Evolutionary conservation across 2,888 invertebrate species (phyloP).

Genomic region (Drosophila melanocephala): DNA sequence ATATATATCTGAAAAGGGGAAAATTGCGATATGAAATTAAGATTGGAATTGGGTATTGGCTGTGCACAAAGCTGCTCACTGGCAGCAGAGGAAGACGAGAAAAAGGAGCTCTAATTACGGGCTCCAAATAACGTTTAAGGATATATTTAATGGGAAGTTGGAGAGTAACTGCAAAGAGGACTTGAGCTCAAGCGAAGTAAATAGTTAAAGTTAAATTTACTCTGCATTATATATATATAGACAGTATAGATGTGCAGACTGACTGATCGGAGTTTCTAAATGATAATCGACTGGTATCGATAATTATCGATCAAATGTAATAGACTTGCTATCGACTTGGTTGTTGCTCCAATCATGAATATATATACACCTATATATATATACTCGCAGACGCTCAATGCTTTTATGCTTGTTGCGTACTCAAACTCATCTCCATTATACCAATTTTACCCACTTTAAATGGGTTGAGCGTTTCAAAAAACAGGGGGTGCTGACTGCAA

Average conservation of each 20-base stretch:
- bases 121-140: background rate
- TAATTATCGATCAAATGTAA: background rate
- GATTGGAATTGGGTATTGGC: background rate
- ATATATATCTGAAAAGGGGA: background rate
- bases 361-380: background rate
- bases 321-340: background rate
- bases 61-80: background rate
- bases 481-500: background rate
- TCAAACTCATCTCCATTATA: background rate
- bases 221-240: background rate
- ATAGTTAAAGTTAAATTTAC: background rate
- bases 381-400: background rate
- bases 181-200: background rate
- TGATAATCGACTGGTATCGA: background rate
- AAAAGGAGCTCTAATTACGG: background rate
- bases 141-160: background rate
- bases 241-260: background rate
- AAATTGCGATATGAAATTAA: conserved; percentile 2
- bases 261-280: background rate
- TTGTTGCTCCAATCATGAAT: background rate
- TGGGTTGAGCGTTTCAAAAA: background rate
- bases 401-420: background rate
- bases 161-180: background rate
- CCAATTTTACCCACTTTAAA: background rate
- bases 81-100: background rate